Evolutionary conservation across 2,797 vertebrate species (phyloP).

Genomic region (Crenichthys baileyi): DNA sequence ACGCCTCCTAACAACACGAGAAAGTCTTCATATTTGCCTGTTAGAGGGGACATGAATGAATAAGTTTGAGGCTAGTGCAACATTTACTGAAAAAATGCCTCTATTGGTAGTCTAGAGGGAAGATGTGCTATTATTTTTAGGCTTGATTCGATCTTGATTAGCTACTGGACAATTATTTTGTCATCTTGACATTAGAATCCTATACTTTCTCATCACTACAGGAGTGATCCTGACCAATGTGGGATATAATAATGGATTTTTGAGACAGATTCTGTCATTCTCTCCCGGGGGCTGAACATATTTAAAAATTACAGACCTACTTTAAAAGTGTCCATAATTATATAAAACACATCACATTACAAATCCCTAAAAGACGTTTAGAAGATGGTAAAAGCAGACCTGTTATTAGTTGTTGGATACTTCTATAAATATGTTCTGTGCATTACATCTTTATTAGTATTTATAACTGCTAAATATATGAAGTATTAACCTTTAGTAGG

Average conservation of each 20-base stretch:
- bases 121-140: constrained; percentile 12
- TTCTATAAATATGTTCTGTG: neutral
- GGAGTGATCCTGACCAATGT: constrained; percentile 10
- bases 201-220: constrained; percentile 14
- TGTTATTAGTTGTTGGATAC: neutral
- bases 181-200: constrained; percentile 19
- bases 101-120: constrained; percentile 3
- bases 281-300: neutral
- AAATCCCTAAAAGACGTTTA: neutral
- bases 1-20: constrained; percentile 35
- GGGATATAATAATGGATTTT: neutral
- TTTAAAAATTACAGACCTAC: neutral
- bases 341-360: neutral
- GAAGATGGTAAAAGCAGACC: neutral
- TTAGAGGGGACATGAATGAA: constrained; percentile 35
- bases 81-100: constrained; percentile 25
- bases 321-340: neutral
- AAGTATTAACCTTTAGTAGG: neutral
- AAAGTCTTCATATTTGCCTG: constrained; percentile 43
- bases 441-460: neutral
- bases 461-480: neutral
- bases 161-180: constrained; percentile 30
- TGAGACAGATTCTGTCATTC: neutral
- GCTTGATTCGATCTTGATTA: constrained; percentile 30
- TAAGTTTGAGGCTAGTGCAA: constrained; percentile 23